Evolutionary conservation across 92 coral and sea anemone genomes (phyloP).

Genomic region (Palythoa grandis): DNA sequence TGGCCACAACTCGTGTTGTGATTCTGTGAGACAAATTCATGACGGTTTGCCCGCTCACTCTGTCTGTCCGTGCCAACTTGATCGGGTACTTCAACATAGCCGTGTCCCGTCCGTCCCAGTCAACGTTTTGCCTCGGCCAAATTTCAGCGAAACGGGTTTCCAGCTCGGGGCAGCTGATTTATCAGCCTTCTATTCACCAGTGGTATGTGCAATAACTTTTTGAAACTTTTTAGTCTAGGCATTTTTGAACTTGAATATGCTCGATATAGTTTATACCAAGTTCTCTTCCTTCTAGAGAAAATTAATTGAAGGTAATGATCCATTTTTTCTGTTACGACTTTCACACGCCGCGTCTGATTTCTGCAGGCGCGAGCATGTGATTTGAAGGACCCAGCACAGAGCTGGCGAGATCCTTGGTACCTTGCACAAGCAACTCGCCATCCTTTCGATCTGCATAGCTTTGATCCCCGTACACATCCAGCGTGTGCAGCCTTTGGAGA

Average conservation of each 20-base stretch:
- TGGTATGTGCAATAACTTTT: conserved; percentile 72
- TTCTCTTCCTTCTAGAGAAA: background rate
- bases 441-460: conserved; percentile 85
- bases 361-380: conserved; percentile 92
- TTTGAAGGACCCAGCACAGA: conserved; percentile 75
- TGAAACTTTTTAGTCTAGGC: background rate
- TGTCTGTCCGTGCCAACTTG: conserved; percentile 95
- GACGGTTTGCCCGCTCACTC: conserved; percentile 82
- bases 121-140: conserved; percentile 87
- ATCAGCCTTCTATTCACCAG: conserved; percentile 89
- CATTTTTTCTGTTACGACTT: conserved; percentile 40
- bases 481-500: conserved; percentile 94
- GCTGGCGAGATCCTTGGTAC: conserved; percentile 89
- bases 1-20: conserved; percentile 85
- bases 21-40: conserved; percentile 78
- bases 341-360: conserved; percentile 10
- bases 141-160: conserved; percentile 72
- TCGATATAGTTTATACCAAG: background rate
- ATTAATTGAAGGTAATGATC: conserved; percentile 38
- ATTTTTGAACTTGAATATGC: background rate
- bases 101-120: conserved; percentile 82
- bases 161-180: conserved; percentile 83
- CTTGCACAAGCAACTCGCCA: conserved; percentile 77
- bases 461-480: conserved; percentile 85
- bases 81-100: conserved; percentile 88